Conservation (phyloP, 2,888 invertebrate genomes). For the Pseudoips prasinana region DNA sequence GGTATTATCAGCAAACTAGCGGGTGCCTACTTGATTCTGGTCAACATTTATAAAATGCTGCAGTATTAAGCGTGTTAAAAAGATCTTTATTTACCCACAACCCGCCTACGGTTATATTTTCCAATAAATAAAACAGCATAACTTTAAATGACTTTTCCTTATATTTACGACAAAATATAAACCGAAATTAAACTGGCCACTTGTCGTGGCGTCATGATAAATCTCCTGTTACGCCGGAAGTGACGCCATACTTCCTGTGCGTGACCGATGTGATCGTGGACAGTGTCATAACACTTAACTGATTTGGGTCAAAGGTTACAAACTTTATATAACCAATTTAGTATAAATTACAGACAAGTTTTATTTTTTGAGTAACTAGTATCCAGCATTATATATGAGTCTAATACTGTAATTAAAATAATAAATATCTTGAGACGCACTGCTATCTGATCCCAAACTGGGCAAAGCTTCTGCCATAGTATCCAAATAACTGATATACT, state of each 20-base stretch:
- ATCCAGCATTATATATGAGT: background rate
- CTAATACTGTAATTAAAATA: background rate
- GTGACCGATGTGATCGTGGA: conserved; percentile 19
- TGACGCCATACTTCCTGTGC: conserved; percentile 19
- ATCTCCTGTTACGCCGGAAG: conserved; percentile 20
- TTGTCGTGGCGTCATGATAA: conserved; percentile 26
- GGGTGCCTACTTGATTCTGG: no score
- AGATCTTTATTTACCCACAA: no score
- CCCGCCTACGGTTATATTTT: background rate
- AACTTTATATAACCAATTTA: background rate
- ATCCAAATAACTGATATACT: no score
- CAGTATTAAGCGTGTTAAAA: no score
- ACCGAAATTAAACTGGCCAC: conserved; percentile 5
- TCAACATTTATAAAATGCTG: no score
- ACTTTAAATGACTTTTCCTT: background rate
- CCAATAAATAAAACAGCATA: background rate
- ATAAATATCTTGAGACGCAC: no score
- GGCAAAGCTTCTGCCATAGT: no score
- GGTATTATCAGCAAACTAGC: no score
- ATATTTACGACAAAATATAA: background rate
- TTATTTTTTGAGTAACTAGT: background rate
- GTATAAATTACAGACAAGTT: no score
- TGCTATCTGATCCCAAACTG: no score
- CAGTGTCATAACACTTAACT: conserved; percentile 12
- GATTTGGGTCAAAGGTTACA: conserved; percentile 9